Evolutionary conservation across 2,797 vertebrate species (phyloP), one percentile per base, ranked within the genome.

Genomic region (Sebastes steindachneri): DNA sequence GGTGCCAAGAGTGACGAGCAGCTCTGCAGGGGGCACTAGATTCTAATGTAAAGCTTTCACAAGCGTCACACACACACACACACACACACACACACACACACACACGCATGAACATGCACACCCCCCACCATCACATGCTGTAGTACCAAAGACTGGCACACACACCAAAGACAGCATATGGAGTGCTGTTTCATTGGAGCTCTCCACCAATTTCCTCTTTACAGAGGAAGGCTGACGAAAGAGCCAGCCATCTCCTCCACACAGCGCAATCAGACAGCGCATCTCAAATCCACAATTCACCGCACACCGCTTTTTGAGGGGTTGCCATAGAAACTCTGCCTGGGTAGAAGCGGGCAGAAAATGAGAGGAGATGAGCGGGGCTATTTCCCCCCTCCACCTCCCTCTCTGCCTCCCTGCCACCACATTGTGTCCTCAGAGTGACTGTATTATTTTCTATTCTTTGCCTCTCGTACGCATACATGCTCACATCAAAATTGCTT

Each of bases 261-360:
- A 79, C 89, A 80, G 89, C 83, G 92, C 94, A 96, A 96, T 96
- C 95, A 96, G 86, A 93, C 93, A 70, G 86, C 90, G 87, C 88
- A 94, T 95, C 94, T 95, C 93, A 88, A 94, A 94, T 93, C 90
- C 92, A 93, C 93, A 91, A 95, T 94, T 95, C 94, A 94, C 88
- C 82, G 91, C 94, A 91, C 93, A 92, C 90, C 89, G 89, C 93
- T 95, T 95, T 95, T 94, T 93, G 94, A 96, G 92, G 88, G 94
- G 96, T 96, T 96, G 94, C 95, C 95, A 96, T 96, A 96, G 96
- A 95, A 96, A 96, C 95, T 91, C 94, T 94, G 92, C 90, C 45
- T 90, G 93, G 89, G 90, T 95, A 93, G 95, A 94, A 95, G 93
- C 94, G 90, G 91, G 92, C 92, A 94, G 92, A 95, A 93, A 94